phyloP scores from a whole-genome alignment of 2,113 vertebrate genomes.

The Microcebus jonahi region DNA sequence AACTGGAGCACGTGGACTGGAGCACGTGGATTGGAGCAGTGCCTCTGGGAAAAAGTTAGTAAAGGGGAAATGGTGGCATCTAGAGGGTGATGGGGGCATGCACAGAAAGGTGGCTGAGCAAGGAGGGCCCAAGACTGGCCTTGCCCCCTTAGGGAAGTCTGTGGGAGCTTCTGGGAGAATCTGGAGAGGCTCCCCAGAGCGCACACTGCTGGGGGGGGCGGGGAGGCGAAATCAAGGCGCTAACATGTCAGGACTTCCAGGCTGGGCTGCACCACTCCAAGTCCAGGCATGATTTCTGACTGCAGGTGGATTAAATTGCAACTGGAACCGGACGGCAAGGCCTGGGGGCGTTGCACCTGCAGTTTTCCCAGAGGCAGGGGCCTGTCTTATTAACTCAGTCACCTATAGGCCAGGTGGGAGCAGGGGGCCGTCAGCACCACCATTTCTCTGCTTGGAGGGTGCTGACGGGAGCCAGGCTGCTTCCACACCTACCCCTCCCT shows the following conservation, averaged over 20 bases:
- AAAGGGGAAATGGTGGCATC: neutral
- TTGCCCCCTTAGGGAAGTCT: neutral
- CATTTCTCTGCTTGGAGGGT: neutral
- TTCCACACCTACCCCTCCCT: neutral
- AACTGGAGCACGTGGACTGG: too few relatives aligned
- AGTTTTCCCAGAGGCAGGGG: neutral
- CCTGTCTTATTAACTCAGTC: neutral
- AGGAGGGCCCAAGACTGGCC: neutral
- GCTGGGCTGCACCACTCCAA: too few relatives aligned
- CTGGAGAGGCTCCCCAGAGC: neutral
- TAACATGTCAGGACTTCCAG: neutral
- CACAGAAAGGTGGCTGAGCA: neutral
- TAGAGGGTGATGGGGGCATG: accelerated
- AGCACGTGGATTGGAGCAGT: too few relatives aligned
- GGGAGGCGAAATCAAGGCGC: neutral
- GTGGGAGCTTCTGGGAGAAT: neutral
- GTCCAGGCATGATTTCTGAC: neutral
- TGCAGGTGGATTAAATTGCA: accelerated
- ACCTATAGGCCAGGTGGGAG: neutral
- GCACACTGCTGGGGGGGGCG: neutral
- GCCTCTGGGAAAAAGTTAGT: accelerated
- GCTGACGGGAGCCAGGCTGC: neutral
- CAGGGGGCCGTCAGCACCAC: neutral
- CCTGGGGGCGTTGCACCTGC: neutral
- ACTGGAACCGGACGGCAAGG: accelerated